Base-by-base conservation (phyloP, 1,140 invertebrate genomes). In the Camponotus floridanus region DNA sequence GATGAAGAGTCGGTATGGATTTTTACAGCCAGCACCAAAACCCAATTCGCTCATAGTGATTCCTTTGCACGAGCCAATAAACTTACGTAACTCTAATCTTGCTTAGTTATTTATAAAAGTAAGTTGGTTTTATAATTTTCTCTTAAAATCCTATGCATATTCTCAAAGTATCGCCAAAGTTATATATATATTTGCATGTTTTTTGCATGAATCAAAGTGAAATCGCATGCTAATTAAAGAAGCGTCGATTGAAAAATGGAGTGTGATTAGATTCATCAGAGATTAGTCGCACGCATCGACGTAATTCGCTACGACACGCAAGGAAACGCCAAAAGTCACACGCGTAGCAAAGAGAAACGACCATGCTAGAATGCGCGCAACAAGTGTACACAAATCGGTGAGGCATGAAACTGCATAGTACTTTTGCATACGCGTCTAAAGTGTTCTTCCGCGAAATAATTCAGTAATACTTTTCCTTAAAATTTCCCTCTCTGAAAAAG, bases 321-420 rank as follows among this genome's bases (percentile, higher is more conserved):
- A 62, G 42, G n/a, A 15, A 33, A 73, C 26, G 8, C 8, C 26
- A n/a, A 31, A 83, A 87, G 45, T 61, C 36, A 48, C 36, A 57
- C 68, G 68, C 59, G 26, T 70, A 65, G 86, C 59, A 80, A 74
- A 57, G 61, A 61, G 73, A 65, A 51, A 74, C 45, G 83, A 18
- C 62, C 61, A 68, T 62, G 55, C 70, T 57, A 76, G 86, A 67
- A 85, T 62, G 70, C 57, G 64, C 80, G 88, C 88, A 89, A 89
- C 88, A 89, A 89, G 88, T 89, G 87, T 67, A 86, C 86, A 42
- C 61, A 51, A 59, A 86, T 78, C 39, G 65, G 26, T 64, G 64
- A 59, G 21, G 33, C 80, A 31, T 65, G 74, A 78, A 45, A 13
- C 21, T 26, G n/a, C 61, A 62, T 18, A 79, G 36, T 33, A 45